Evolutionary conservation across 2,888 invertebrate genomes (phyloP).

Genomic region (Caenorhabditis becei): DNA sequence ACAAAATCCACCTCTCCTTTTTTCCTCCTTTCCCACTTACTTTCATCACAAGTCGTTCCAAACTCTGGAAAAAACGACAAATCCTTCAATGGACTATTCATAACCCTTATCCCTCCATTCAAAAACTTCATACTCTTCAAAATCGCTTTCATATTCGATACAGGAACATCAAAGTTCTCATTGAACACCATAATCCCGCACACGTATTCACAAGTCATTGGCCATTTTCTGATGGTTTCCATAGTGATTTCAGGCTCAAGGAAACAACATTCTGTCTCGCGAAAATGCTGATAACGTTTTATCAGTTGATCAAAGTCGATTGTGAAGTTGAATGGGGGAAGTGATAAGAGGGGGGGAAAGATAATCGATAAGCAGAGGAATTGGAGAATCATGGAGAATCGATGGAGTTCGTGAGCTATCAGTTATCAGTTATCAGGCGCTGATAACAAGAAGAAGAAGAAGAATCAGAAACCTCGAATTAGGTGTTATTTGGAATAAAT

Average conservation of each 20-base stretch:
- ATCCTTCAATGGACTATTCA: background rate
- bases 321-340: no score
- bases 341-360: no score
- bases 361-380: no score
- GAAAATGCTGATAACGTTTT: background rate
- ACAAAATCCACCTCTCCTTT: background rate
- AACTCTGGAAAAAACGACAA: conserved; percentile 1
- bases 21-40: background rate
- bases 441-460: no score
- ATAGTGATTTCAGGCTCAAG: background rate
- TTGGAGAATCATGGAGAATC: no score
- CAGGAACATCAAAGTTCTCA: background rate
- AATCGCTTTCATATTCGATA: background rate
- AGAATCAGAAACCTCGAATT: no score
- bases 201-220: background rate
- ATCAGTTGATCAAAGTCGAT: background rate
- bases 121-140: background rate
- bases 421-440: no score
- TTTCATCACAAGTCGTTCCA: background rate
- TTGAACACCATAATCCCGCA: conserved; percentile 1
- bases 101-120: background rate
- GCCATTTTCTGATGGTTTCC: conserved; percentile 15
- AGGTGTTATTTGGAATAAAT: no score
- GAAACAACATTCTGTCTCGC: background rate
- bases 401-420: no score